A percentile compares a stretch with the other conserved stretches of the same genome.
Conservation (phyloP, 2,888 invertebrate genomes). For the Tridacna crocea region DNA sequence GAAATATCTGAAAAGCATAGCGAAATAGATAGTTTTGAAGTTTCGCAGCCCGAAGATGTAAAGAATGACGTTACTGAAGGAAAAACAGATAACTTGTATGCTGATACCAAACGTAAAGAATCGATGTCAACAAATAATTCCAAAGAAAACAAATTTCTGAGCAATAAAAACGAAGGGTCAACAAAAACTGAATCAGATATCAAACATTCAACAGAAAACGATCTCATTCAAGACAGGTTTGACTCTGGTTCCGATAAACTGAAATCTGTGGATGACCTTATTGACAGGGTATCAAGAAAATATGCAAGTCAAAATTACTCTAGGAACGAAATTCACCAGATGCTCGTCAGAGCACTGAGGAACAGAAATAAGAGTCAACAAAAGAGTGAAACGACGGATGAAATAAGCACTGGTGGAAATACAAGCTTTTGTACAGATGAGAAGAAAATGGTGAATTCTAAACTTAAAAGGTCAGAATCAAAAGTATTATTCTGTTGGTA, state of each 20-base stretch:
- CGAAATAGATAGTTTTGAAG: not conserved
- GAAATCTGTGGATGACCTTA: not conserved
- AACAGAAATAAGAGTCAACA: not conserved
- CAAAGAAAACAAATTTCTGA: not conserved
- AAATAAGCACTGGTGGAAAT: too few relatives aligned
- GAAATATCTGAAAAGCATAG: not conserved
- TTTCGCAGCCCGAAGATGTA: not conserved
- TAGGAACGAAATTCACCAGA: not conserved
- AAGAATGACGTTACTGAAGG: not conserved
- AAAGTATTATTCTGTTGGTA: too few relatives aligned
- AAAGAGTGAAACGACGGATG: too few relatives aligned
- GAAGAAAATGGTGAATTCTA: too few relatives aligned
- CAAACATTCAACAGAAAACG: not conserved
- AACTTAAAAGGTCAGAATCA: too few relatives aligned
- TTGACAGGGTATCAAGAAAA: not conserved
- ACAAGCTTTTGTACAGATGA: too few relatives aligned
- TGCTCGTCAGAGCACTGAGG: slow-evolving; percentile 1
- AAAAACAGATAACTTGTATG: not conserved
- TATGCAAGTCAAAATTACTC: slow-evolving; percentile 4
- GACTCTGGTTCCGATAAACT: not conserved
- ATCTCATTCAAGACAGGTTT: not conserved
- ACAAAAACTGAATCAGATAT: not conserved
- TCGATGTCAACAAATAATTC: not conserved
- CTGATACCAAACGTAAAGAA: not conserved
- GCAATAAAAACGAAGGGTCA: not conserved